phyloP scores from a whole-genome alignment of 2,113 vertebrate species.

The Mesitornis unicolor region DNA sequence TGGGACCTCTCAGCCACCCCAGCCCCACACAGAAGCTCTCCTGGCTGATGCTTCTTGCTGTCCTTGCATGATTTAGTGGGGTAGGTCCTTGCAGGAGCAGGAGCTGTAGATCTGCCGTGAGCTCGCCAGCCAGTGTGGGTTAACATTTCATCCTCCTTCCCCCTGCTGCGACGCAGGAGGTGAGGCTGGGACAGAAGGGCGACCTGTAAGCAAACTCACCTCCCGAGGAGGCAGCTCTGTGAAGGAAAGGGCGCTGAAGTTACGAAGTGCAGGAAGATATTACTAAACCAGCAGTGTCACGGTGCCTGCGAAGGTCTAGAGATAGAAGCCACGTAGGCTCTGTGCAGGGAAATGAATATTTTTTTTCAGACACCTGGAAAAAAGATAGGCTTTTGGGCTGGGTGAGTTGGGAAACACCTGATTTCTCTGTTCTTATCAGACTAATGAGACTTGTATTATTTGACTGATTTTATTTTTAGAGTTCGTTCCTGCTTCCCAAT shows the following conservation, averaged over 20 bases:
- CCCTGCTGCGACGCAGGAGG: not conserved
- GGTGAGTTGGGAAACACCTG: not conserved
- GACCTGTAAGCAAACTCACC: not conserved
- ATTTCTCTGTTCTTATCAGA: not conserved
- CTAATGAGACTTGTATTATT: not conserved
- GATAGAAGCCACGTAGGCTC: fast-evolving
- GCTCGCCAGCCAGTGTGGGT: fast-evolving
- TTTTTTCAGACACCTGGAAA: fast-evolving
- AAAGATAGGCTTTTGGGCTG: not conserved
- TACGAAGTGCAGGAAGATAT: not conserved
- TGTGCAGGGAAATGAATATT: not conserved
- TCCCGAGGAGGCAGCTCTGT: not conserved
- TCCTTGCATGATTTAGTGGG: not conserved
- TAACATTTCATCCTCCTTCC: not conserved
- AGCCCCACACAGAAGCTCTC: fast-evolving
- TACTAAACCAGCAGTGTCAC: not conserved
- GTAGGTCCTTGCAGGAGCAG: not conserved
- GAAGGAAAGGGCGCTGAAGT: not conserved
- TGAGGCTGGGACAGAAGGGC: not conserved
- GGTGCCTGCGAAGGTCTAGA: not conserved
- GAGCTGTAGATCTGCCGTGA: not conserved
- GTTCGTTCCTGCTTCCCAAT: not conserved
- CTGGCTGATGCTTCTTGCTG: fast-evolving
- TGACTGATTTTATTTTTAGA: not conserved
- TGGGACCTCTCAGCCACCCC: fast-evolving